Evolutionary conservation across 2,888 invertebrate species (phyloP).

Genomic region (Nudaria mundana): DNA sequence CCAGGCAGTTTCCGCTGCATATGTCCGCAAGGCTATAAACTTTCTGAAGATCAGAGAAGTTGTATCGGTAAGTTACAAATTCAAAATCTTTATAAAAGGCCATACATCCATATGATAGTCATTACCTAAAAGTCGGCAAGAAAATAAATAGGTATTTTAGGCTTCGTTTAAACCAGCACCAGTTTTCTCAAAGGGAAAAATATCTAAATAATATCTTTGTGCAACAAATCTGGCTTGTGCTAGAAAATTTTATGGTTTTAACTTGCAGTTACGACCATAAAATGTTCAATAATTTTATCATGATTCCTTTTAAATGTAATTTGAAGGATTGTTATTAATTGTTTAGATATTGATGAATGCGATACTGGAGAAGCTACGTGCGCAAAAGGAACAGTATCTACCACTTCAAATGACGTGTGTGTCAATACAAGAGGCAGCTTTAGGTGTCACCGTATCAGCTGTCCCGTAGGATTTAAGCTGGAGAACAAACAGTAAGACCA

Average conservation of each 20-base stretch:
- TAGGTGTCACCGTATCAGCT: conserved; percentile 91
- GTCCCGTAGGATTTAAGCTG: conserved; percentile 91
- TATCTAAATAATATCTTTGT: no score
- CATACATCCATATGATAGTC: no score
- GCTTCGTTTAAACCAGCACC: no score
- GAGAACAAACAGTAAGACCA: conserved; percentile 93
- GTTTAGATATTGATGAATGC: conserved; percentile 89
- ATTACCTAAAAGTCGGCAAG: no score
- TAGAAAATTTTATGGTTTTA: no score
- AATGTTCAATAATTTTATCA: no score
- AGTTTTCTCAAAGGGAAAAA: neutral
- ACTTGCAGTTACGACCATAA: no score
- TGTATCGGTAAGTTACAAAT: conserved; percentile 86
- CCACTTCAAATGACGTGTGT: conserved; percentile 83
- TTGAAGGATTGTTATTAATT: neutral
- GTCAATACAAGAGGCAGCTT: conserved; percentile 94
- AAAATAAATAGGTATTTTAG: no score
- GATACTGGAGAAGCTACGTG: conserved; percentile 88
- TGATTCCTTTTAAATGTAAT: neutral
- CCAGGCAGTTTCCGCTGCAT: conserved; percentile 92
- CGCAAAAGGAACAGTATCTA: conserved; percentile 80
- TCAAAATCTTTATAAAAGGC: no score
- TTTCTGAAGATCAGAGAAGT: conserved; percentile 87
- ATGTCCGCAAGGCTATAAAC: conserved; percentile 90
- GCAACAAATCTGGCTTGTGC: no score